phyloP scores from a whole-genome alignment of 2,888 invertebrate species.

The Leptinotarsa haldemani region DNA sequence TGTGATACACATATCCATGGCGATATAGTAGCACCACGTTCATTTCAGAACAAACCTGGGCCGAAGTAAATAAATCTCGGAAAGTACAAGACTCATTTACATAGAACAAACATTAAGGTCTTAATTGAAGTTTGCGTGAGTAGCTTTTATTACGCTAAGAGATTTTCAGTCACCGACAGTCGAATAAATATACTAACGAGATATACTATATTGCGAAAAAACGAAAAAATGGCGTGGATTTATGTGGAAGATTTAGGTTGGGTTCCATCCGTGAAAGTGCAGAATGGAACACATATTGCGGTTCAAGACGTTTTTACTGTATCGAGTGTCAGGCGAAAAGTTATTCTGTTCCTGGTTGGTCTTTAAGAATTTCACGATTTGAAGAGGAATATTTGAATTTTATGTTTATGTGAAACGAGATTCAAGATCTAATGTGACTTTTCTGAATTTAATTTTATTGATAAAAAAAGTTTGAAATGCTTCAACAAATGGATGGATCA shows the following conservation, averaged over 20 bases:
- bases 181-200: slow-evolving; percentile 42
- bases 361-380: too few relatives aligned
- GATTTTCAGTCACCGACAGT: slow-evolving; percentile 39
- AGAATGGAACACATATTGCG: not conserved
- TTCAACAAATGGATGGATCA: too few relatives aligned
- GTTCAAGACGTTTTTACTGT: not conserved
- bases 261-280: slow-evolving; percentile 21
- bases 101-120: slow-evolving; percentile 59
- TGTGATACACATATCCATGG: slow-evolving; percentile 51
- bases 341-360: too few relatives aligned
- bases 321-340: too few relatives aligned
- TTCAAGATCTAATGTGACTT: too few relatives aligned
- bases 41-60: slow-evolving; percentile 45
- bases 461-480: too few relatives aligned
- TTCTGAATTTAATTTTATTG: too few relatives aligned
- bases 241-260: slow-evolving; percentile 19
- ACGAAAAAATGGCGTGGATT: slow-evolving; percentile 27
- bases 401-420: too few relatives aligned
- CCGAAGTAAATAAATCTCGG: slow-evolving; percentile 54
- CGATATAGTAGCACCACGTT: slow-evolving; percentile 45
- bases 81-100: slow-evolving; percentile 54
- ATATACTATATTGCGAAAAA: slow-evolving; percentile 40
- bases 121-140: slow-evolving; percentile 60
- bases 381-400: too few relatives aligned
- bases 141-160: slow-evolving; percentile 54